Evolutionary conservation across 2,888 invertebrate species (phyloP), one percentile per base, ranked within the genome.

Genomic region (Elegia similella): DNA sequence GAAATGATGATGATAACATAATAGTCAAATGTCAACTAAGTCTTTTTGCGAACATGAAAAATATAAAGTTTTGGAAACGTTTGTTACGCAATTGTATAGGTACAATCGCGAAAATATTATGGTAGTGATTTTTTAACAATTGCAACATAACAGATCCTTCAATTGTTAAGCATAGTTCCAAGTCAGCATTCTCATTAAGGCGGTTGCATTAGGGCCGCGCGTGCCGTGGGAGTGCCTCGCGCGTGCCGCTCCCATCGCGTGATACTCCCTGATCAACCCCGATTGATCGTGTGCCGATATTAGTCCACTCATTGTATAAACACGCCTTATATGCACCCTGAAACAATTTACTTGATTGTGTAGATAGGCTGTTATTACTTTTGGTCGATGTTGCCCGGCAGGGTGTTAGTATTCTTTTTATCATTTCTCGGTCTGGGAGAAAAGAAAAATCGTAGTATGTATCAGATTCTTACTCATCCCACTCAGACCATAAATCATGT

Each of bases 161-260:
- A 16, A 50, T 50, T 34, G 34, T 50, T 34, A 12, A 46, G 10
- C 46, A 23, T 29, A 50, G 15, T 16, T 13, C 15, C 10, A 57
- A 59, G 59, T 66, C 56, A 60, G 65, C 59, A 59, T 63, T 76
- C 69, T 73, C 70, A 76, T 83, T 76, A 78, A 70, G 66, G 77
- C 64, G 59, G 62, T 59, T 60, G 69, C 70, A 76, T 78, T 79
- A 71, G 75, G 64, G 59, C 67, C 66, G 72, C 86, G 84, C 84
- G 87, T 85, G 86, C 61, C 88, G 92, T 92, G 92, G 91, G 92
- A 90, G 90, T 89, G 88, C 82, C 85, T 75, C 62, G 75, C 89
- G 88, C 90, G 91, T 88, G 90, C 84, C 86, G 84, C 87, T 92
- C 89, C 88, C 92, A 91, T 88, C 86, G 88, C 86, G 85, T 84